phyloP scores from a whole-genome alignment of 53 echinoderm and acorn worm genomes.

The Holothuria leucospilota region DNA sequence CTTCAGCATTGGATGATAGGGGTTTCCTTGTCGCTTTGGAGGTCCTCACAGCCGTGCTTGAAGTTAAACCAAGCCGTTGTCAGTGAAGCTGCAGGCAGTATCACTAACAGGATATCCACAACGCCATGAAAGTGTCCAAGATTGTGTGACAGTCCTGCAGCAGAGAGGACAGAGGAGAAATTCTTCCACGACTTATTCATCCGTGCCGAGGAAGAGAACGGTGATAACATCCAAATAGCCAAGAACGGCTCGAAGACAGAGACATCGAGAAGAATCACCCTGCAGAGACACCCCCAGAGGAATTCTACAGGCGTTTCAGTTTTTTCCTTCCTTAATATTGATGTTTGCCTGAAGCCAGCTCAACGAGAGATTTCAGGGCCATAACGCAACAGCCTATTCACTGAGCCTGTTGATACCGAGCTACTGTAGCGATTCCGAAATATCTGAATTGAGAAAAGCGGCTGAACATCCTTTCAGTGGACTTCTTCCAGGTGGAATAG shows the following conservation, averaged over 20 bases:
- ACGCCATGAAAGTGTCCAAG: neutral
- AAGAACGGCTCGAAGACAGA: neutral
- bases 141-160: slow-evolving; percentile 24
- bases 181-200: slow-evolving; percentile 17
- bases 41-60: neutral
- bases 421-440: neutral
- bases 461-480: neutral
- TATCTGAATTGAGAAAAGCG: neutral
- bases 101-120: neutral
- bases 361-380: slow-evolving; percentile 20
- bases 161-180: slow-evolving; percentile 3
- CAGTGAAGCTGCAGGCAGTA: slow-evolving; percentile 6
- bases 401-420: neutral
- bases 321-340: no score
- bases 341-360: slow-evolving; percentile 17
- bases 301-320: neutral
- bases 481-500: slow-evolving; percentile 1
- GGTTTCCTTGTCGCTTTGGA: neutral
- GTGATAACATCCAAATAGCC: slow-evolving; percentile 18
- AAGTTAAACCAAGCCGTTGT: neutral
- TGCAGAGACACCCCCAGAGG: slow-evolving; percentile 20
- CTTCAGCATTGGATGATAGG: neutral
- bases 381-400: slow-evolving; percentile 1
- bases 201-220: neutral
- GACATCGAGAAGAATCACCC: slow-evolving; percentile 12